Evolutionary conservation across 2,797 vertebrate species (phyloP).

Genomic region (Coccyzus lansbergi): DNA sequence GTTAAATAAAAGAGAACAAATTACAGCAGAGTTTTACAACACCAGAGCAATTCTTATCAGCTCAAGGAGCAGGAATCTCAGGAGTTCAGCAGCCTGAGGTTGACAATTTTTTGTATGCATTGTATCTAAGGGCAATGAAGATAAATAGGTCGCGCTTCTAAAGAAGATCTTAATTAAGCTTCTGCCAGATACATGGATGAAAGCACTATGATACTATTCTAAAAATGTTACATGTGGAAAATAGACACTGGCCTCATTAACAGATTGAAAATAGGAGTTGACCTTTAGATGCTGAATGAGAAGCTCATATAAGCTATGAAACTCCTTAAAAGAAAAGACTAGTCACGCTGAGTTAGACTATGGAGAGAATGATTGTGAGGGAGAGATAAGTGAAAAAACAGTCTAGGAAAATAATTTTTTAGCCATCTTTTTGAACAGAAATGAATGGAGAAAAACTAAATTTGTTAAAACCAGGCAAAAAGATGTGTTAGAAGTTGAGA

Average conservation of each 20-base stretch:
- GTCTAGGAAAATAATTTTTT: background rate
- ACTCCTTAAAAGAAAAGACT: background rate
- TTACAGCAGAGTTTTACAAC: conserved; percentile 7
- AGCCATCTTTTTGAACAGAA: background rate
- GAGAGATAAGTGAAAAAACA: background rate
- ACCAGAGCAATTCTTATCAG: background rate
- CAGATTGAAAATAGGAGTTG: conserved; percentile 35
- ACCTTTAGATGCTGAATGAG: conserved; percentile 20
- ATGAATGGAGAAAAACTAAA: background rate
- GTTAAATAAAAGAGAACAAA: conserved; percentile 22
- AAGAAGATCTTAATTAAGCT: conserved; percentile 6
- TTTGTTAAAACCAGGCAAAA: background rate
- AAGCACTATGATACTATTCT: conserved; percentile 9
- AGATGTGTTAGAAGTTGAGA: background rate
- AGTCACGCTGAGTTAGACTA: background rate
- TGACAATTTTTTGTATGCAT: conserved; percentile 22
- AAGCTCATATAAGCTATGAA: background rate
- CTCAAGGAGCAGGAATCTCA: background rate
- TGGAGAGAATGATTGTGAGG: background rate
- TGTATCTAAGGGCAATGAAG: conserved; percentile 20
- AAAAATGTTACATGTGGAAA: conserved; percentile 56
- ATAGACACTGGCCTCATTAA: conserved; percentile 23
- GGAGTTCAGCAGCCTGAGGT: background rate
- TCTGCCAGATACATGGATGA: conserved; percentile 37
- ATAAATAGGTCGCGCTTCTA: conserved; percentile 30